Base-by-base conservation (phyloP, 2,113 vertebrate species). In the Nanger granti region DNA sequence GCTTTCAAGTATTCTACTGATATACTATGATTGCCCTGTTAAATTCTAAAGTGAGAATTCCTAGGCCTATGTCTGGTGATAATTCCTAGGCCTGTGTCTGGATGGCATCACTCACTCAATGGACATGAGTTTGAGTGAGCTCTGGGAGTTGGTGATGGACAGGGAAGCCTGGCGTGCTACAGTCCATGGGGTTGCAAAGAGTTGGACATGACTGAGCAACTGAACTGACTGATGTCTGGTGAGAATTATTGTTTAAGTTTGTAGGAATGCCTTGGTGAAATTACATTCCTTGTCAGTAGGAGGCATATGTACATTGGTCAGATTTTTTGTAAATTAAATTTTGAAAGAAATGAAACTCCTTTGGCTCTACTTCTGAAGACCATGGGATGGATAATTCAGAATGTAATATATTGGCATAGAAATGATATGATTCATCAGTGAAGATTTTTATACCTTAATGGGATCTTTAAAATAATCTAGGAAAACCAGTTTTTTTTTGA, bases 231-330 rank as follows among this genome's bases (percentile, higher is more conserved):
- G 44, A 29, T 31, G 55, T 44, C 29, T 87, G 12, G 47, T 62
- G 44, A 66, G 62, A 96, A 55, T 37, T 97, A 28, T 84, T 88
- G 93, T 93, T 60, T 55, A 76, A 79, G 62, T 93, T 88, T 93
- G 17, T 66, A 31, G 76, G 17, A 62, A 80, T 66, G 41, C 62
- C 4, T 83, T 29, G 37, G 52, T 87, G 80, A 95, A 54, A 34
- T 76, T 82, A 44, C 20, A 18, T 66, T 29, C 82, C 6, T 93
- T 91, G 8, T 34, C 73, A 91, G 41, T 93, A 83, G 60, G 37
- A 96, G 91, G 69, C 73, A 79, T 91, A 57, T 9, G 8, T 91
- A 52, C 3, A 34, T 20, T 79, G 73, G 76, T 73, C 17, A 37
- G 64, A 84, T 64, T 86, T 92, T 13, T 92, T 88, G 49, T 89